Evolutionary conservation across 1,140 invertebrate genomes (phyloP).

Genomic region (Solenopsis invicta): DNA sequence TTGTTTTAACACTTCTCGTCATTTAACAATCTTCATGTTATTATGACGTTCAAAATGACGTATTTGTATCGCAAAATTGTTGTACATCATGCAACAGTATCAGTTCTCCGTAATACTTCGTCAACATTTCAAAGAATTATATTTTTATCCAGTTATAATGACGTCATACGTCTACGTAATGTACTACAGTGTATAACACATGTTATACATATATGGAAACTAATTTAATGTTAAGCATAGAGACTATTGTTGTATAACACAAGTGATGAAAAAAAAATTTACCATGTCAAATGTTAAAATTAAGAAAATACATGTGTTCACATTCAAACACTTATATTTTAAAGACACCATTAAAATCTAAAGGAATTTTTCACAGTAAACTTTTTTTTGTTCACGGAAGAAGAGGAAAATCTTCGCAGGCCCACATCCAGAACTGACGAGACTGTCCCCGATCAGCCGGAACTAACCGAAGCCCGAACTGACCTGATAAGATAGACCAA

Average conservation of each 20-base stretch:
- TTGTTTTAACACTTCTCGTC: neutral
- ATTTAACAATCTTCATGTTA: neutral
- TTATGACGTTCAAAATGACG: neutral
- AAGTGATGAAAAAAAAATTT: neutral
- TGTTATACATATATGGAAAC: neutral
- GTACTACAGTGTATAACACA: neutral
- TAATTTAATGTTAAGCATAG: neutral
- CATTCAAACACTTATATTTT: neutral
- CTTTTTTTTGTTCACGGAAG: no score
- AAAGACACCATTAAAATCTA: neutral
- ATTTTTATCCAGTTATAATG: conserved; percentile 19
- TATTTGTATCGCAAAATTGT: neutral
- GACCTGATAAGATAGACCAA: no score
- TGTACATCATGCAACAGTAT: neutral
- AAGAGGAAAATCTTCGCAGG: no score
- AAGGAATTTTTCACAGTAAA: neutral
- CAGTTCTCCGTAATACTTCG: neutral
- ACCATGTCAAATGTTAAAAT: neutral
- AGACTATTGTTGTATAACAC: neutral
- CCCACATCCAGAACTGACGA: no score
- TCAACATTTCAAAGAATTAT: conserved; percentile 13
- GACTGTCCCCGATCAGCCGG: no score
- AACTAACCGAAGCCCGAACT: no score
- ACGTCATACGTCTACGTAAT: neutral
- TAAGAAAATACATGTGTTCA: neutral